These are phyloP conservation scores for Trichomycterus rosablanca DNA, from an alignment of 2,113 vertebrate species.

Conservation along the genomic window DNA sequence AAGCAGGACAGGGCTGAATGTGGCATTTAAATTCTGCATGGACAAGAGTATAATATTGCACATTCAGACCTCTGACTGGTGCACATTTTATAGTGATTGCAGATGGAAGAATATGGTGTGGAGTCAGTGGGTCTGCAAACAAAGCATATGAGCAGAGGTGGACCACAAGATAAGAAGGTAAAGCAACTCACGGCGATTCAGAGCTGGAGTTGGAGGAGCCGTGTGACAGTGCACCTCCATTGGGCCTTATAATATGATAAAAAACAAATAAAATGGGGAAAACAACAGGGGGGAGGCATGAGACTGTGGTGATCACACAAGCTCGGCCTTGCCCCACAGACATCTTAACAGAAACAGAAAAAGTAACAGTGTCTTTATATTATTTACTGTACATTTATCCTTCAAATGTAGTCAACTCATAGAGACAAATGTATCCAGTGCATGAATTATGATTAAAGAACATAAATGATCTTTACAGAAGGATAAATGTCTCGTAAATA, in stretches of 20 bases:
- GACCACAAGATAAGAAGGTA: conserved; percentile 71
- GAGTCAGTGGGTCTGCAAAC: conserved; percentile 14
- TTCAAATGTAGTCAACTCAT: neutral
- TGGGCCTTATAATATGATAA: conserved; percentile 97
- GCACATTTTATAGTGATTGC: too few species aligned
- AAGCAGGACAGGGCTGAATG: too few species aligned
- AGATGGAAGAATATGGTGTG: conserved; percentile 7
- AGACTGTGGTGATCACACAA: conserved; percentile 42
- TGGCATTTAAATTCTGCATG: too few species aligned
- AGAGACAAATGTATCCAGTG: neutral
- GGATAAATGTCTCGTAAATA: conserved; percentile 30
- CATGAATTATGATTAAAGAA: neutral
- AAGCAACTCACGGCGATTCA: conserved; percentile 93
- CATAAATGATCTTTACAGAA: neutral
- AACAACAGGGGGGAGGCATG: conserved; percentile 46
- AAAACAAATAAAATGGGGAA: conserved; percentile 72
- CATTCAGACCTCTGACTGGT: too few species aligned
- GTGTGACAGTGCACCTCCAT: conserved; percentile 87
- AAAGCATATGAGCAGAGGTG: conserved; percentile 37
- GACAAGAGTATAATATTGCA: too few species aligned
- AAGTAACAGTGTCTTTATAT: neutral
- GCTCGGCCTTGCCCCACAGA: conserved; percentile 36
- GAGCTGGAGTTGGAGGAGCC: conserved; percentile 94
- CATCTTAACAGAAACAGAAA: conserved; percentile 28
- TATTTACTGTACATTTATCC: conserved; percentile 33